phyloP scores from a whole-genome alignment of 2,797 vertebrate species.

The Australoheros facetus region DNA sequence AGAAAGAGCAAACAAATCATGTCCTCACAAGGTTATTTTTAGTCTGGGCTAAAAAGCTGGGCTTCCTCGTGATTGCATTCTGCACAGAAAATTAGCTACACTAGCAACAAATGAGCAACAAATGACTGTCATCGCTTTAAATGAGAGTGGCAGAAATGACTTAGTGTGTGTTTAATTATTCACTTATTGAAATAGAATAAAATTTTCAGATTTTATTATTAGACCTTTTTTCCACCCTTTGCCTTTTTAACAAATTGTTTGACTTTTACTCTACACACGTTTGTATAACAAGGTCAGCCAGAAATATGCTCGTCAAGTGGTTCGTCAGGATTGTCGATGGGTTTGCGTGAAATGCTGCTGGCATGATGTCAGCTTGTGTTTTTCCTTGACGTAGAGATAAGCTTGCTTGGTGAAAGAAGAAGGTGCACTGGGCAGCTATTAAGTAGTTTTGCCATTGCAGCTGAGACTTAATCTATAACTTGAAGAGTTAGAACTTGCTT shows the following conservation, averaged over 20 bases:
- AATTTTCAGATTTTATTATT: too few species aligned
- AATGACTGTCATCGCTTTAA: too few species aligned
- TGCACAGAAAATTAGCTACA: neutral
- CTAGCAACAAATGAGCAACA: too few species aligned
- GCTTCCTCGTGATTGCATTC: neutral
- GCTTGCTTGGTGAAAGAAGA: neutral
- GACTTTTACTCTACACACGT: neutral
- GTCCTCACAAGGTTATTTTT: neutral
- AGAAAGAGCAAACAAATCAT: neutral
- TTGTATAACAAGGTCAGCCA: neutral
- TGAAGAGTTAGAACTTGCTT: neutral
- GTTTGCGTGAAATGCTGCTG: neutral
- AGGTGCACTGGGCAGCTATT: neutral
- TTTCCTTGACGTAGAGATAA: neutral
- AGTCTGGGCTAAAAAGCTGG: neutral
- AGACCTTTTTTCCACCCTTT: too few species aligned
- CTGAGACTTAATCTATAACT: neutral
- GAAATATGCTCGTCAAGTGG: neutral
- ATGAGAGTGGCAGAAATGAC: too few species aligned
- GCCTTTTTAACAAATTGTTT: too few species aligned
- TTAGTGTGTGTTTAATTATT: too few species aligned
- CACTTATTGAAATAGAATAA: too few species aligned
- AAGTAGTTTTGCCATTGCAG: neutral
- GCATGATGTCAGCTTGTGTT: neutral
- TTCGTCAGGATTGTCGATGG: neutral